phyloP scores from a whole-genome alignment of 2,113 vertebrate genomes.

The Suricata suricatta region DNA sequence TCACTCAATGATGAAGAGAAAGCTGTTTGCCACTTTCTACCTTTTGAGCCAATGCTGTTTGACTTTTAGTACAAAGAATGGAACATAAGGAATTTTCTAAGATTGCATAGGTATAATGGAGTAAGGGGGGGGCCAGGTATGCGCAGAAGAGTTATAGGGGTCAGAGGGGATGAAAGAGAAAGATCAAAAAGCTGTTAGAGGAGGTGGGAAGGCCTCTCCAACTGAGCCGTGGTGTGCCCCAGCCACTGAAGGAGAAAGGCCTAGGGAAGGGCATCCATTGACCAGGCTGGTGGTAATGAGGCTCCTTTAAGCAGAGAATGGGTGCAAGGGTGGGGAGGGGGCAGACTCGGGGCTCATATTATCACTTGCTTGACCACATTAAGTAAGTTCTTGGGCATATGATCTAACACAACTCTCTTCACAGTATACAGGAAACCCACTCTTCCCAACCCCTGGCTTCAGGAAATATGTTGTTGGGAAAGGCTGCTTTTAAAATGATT shows the following conservation, averaged over 20 bases:
- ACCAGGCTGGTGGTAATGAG: neutral
- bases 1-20: conserved; percentile 1
- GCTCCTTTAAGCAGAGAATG: neutral
- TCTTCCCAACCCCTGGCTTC: neutral
- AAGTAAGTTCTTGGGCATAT: neutral
- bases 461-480: neutral
- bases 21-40: neutral
- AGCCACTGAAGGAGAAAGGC: neutral
- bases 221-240: neutral
- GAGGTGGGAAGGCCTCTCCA: neutral
- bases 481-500: conserved; percentile 3
- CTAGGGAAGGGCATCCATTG: neutral
- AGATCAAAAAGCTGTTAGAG: neutral
- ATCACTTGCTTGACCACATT: neutral
- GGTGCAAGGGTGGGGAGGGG: neutral
- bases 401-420: neutral
- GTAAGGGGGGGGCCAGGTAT: neutral
- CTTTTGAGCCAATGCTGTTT: conserved; percentile 36
- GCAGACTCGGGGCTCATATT: neutral
- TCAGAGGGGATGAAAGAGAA: neutral
- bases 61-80: conserved; percentile 18
- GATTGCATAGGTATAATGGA: neutral
- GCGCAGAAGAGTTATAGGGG: neutral
- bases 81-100: neutral
- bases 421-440: neutral